phyloP scores from a whole-genome alignment of 2,113 vertebrate species.

The Heterotilapia buettikoferi region DNA sequence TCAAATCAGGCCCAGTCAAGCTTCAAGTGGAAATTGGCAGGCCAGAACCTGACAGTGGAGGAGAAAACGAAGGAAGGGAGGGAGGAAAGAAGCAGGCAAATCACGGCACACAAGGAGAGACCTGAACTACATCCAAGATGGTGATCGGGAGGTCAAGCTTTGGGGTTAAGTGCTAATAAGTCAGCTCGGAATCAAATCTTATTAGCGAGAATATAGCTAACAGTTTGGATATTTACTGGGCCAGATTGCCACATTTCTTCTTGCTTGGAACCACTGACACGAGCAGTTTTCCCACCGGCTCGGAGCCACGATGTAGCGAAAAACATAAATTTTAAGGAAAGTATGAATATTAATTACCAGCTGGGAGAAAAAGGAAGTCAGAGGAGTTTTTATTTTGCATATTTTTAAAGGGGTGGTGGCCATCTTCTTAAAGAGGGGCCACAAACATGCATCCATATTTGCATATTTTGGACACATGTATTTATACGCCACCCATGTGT shows the following conservation, averaged over 20 bases:
- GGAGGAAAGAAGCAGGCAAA: not conserved
- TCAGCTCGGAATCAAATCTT: not conserved
- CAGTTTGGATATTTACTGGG: not conserved
- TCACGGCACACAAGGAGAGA: not conserved
- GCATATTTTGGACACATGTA: not conserved
- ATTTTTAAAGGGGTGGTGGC: not conserved
- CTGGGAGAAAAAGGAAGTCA: not conserved
- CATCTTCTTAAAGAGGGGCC: not conserved
- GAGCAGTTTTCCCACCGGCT: not conserved
- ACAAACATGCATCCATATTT: not conserved
- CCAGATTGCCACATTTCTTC: not conserved
- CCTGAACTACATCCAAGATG: slow-evolving; percentile 8
- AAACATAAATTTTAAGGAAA: not conserved
- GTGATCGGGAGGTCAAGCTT: slow-evolving; percentile 3
- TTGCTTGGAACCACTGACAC: not conserved
- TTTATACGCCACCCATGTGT: not conserved
- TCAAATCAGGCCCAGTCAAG: slow-evolving; percentile 97
- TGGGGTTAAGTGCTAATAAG: slow-evolving; percentile 30
- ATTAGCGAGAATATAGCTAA: not conserved
- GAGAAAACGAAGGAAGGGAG: not conserved
- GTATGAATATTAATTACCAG: not conserved
- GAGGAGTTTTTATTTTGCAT: not conserved
- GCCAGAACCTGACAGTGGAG: slow-evolving; percentile 89
- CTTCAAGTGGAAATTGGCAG: slow-evolving; percentile 99
- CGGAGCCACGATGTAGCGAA: not conserved